Evolutionary conservation across 2,113 vertebrate genomes (phyloP).

Genomic region (Vicugna pacos): DNA sequence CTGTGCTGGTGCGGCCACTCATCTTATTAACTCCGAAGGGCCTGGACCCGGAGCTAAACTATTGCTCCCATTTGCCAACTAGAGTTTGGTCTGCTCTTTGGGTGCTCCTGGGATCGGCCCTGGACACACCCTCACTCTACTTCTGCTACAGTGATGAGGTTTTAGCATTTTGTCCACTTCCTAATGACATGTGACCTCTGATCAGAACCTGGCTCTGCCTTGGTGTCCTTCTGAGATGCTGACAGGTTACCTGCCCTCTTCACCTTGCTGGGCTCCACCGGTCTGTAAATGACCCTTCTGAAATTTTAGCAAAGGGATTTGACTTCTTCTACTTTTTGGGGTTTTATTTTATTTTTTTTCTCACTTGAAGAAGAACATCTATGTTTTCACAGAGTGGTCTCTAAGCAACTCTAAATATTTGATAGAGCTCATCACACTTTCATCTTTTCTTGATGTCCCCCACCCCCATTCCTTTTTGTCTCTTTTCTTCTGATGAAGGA

Average conservation of each 20-base stretch:
- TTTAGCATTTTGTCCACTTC: neutral
- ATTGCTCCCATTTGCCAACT: neutral
- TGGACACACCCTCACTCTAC: neutral
- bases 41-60: neutral
- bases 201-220: neutral
- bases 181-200: neutral
- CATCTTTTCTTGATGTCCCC: neutral
- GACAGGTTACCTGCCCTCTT: neutral
- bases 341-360: neutral
- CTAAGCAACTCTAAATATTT: conserved; percentile 23
- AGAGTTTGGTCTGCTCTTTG: neutral
- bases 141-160: neutral
- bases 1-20: neutral
- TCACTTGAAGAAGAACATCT: neutral
- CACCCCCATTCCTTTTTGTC: neutral
- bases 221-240: neutral
- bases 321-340: neutral
- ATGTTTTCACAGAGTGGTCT: neutral
- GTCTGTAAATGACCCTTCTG: neutral
- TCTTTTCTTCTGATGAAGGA: conserved; percentile 11
- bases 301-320: neutral
- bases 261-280: neutral
- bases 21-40: neutral
- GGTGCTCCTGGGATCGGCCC: neutral
- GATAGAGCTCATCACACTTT: neutral